These are phyloP conservation scores for Ascidia mentula DNA, from an alignment of 23 tunicate genomes.

Conservation along the genomic window DNA sequence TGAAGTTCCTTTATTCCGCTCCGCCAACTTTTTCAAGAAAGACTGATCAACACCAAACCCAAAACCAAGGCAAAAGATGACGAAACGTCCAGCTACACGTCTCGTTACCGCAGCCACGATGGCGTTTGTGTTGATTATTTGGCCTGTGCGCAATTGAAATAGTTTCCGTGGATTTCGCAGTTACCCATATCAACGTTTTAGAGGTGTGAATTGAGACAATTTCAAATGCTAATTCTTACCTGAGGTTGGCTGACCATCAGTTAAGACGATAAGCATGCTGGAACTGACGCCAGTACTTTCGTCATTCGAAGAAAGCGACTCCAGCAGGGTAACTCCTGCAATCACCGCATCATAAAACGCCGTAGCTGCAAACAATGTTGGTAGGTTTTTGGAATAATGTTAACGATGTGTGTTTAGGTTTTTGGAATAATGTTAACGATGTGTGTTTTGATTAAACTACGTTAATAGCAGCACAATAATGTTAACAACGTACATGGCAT, in stretches of 20 bases:
- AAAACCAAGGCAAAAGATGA: conserved; percentile 57
- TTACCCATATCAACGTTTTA: too few species aligned
- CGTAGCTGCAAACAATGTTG: conserved; percentile 42
- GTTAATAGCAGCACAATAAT: too few species aligned
- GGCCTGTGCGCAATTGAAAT: background rate
- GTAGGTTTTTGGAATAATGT: too few species aligned
- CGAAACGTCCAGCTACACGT: conserved; percentile 16
- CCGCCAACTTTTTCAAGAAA: conserved; percentile 31
- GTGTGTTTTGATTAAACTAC: too few species aligned
- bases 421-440: too few species aligned
- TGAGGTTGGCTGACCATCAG: conserved; percentile 65
- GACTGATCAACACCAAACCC: conserved; percentile 36
- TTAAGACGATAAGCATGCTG: conserved; percentile 39
- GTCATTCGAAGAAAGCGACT: background rate
- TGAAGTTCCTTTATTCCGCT: conserved; percentile 38
- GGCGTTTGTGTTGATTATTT: background rate
- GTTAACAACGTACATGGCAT: too few species aligned
- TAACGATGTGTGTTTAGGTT: too few species aligned
- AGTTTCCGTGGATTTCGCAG: too few species aligned
- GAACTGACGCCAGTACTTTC: conserved; percentile 15
- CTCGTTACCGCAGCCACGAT: background rate
- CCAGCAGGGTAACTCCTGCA: conserved; percentile 29
- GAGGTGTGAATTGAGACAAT: too few species aligned
- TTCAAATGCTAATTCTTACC: conserved; percentile 22
- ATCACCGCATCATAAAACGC: conserved; percentile 37